Evolutionary conservation across 2,888 invertebrate species (phyloP).

Genomic region (Xestobium rufovillosum): DNA sequence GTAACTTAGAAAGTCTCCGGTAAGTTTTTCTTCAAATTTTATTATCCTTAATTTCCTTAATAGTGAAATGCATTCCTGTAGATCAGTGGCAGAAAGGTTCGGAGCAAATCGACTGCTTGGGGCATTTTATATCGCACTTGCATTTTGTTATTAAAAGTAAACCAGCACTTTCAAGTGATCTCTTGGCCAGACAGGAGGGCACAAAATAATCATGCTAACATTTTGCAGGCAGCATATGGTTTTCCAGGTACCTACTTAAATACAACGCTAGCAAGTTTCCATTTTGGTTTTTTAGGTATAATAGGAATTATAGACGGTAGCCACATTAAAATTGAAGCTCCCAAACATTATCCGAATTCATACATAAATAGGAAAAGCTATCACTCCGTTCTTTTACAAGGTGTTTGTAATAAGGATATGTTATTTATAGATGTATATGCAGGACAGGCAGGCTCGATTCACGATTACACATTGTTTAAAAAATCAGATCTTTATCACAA

Average conservation of each 20-base stretch:
- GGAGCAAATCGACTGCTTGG: slow-evolving; percentile 21
- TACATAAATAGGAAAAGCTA: slow-evolving; percentile 22
- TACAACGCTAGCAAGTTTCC: neutral
- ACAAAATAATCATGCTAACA: slow-evolving; percentile 9
- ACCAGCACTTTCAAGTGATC: slow-evolving; percentile 14
- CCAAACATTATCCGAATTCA: slow-evolving; percentile 19
- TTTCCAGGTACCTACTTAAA: neutral
- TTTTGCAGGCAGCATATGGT: neutral
- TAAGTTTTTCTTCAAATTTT: neutral
- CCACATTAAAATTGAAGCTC: slow-evolving; percentile 22
- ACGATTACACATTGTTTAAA: slow-evolving; percentile 17
- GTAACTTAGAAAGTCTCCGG: slow-evolving; percentile 13
- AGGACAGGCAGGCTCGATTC: slow-evolving; percentile 22
- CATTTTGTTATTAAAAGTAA: slow-evolving; percentile 16
- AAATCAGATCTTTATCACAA: slow-evolving; percentile 14
- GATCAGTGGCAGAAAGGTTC: slow-evolving; percentile 17
- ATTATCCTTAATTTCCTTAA: neutral
- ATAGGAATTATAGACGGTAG: slow-evolving; percentile 15
- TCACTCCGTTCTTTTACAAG: slow-evolving; percentile 22
- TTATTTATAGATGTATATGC: slow-evolving; percentile 21
- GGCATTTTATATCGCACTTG: slow-evolving; percentile 19
- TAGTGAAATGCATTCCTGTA: neutral
- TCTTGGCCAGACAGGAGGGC: slow-evolving; percentile 15
- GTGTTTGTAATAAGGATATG: slow-evolving; percentile 18
- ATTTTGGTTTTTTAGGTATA: neutral